Evolutionary conservation across 2,888 invertebrate genomes (phyloP).

Genomic region (Tiphia femorata): DNA sequence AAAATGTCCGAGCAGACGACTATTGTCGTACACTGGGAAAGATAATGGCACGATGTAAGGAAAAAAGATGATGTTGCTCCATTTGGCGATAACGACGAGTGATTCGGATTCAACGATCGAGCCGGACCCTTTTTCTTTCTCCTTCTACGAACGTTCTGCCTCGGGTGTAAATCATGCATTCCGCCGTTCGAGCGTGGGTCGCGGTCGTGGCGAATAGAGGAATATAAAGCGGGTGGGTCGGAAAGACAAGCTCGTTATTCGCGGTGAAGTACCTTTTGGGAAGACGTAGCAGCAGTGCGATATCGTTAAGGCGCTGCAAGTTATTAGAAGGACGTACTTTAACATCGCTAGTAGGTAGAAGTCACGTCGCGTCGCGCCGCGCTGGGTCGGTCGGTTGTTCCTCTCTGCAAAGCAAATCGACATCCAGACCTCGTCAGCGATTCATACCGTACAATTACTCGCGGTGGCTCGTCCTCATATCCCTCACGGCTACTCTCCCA

Average conservation of each 20-base stretch:
- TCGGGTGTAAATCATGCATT: no score
- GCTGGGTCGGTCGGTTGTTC: constrained; percentile 24
- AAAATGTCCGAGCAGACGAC: no score
- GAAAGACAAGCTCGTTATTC: constrained; percentile 30
- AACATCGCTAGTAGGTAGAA: constrained; percentile 54
- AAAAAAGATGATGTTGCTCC: no score
- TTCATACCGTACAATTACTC: constrained; percentile 1
- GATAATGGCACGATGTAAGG: no score
- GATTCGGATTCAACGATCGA: no score
- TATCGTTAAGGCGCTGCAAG: constrained; percentile 54
- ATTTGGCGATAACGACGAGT: no score
- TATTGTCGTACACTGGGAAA: no score
- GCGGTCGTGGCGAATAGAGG: not conserved
- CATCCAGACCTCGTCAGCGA: constrained; percentile 6
- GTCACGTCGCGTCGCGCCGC: no score
- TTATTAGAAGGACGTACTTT: constrained; percentile 54
- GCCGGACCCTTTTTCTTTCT: no score
- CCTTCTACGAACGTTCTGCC: no score
- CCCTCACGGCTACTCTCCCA: not conserved
- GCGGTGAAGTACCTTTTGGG: constrained; percentile 59
- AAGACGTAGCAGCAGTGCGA: constrained; percentile 63
- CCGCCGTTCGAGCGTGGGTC: no score
- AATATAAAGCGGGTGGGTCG: constrained; percentile 17
- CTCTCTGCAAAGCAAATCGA: constrained; percentile 45
- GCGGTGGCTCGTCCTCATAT: not conserved